Evolutionary conservation across 2,888 invertebrate species (phyloP).

Genomic region (Thelaira solivaga): DNA sequence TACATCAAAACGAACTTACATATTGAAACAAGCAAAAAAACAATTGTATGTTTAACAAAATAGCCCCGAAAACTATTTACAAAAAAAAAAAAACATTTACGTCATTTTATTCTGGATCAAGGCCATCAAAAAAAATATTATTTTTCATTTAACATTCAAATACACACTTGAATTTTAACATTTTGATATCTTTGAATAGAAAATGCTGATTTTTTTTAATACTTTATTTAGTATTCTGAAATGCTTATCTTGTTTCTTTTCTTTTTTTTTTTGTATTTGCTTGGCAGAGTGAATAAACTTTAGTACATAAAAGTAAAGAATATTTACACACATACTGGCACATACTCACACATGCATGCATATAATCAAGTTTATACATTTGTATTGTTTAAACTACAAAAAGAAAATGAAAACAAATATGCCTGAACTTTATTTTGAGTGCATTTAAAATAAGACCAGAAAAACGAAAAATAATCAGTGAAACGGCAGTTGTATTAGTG

Average conservation of each 20-base stretch:
- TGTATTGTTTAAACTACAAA: no score
- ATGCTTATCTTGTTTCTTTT: conserved; percentile 29
- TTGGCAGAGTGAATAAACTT: conserved; percentile 26
- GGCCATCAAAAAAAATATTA: conserved; percentile 16
- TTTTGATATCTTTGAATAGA: not conserved
- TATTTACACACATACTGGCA: not conserved
- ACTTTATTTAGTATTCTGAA: not conserved
- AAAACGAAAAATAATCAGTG: not conserved
- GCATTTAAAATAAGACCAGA: not conserved
- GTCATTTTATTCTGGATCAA: conserved; percentile 33
- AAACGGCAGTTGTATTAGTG: not conserved
- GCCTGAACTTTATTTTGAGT: not conserved
- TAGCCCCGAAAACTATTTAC: no score
- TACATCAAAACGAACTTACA: not conserved
- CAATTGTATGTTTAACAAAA: no score
- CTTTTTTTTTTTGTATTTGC: conserved; percentile 19
- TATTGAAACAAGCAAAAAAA: not conserved
- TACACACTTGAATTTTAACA: conserved; percentile 21
- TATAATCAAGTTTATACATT: no score
- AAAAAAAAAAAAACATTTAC: not conserved
- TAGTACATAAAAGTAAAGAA: not conserved
- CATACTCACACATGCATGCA: conserved; percentile 46
- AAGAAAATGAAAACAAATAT: not conserved
- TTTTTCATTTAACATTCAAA: conserved; percentile 7
- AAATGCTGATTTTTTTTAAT: not conserved